phyloP scores from a whole-genome alignment of 1,140 invertebrate species.

The Whitmania pigra region DNA sequence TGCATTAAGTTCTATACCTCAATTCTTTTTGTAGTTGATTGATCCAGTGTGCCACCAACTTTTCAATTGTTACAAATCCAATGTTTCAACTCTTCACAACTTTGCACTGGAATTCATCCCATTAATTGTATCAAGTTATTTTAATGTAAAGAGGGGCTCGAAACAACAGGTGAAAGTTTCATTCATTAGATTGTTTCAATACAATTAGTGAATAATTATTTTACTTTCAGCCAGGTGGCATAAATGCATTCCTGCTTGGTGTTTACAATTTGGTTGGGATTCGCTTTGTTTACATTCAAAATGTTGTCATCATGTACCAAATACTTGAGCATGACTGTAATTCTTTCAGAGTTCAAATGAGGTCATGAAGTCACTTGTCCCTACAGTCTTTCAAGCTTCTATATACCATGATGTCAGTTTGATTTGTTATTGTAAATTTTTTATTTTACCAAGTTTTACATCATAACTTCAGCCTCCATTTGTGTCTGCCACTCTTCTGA shows the following conservation, averaged over 20 bases:
- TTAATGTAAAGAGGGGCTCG: background rate
- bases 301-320: background rate
- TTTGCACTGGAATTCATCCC: constrained; percentile 10
- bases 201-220: background rate
- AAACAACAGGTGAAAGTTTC: background rate
- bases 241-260: constrained; percentile 1
- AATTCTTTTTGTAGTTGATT: background rate
- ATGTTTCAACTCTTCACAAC: background rate
- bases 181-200: background rate
- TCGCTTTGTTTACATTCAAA: background rate
- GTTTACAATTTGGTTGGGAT: background rate
- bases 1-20: background rate
- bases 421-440: background rate
- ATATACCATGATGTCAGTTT: constrained; percentile 11
- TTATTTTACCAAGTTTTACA: background rate
- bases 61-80: constrained; percentile 1
- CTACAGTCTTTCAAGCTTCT: background rate
- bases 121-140: background rate
- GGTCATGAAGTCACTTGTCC: background rate
- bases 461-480: no score
- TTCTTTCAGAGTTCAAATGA: background rate
- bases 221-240: constrained; percentile 1
- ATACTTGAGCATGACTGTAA: background rate
- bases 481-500: no score
- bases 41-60: constrained; percentile 10